Evolutionary conservation across 2,113 vertebrate species (phyloP).

Genomic region (Riparia riparia): DNA sequence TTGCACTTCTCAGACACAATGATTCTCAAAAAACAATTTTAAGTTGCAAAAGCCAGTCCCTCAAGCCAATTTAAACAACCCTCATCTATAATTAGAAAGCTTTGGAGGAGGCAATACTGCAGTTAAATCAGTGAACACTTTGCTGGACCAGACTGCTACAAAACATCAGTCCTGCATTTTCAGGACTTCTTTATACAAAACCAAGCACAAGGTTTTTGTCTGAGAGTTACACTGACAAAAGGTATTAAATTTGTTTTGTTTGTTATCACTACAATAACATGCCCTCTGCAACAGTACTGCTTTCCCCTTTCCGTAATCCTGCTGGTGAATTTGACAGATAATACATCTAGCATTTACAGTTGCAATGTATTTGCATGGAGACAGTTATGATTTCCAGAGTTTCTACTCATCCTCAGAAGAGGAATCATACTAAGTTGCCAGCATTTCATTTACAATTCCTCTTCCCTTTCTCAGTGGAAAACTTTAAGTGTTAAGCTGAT

Average conservation of each 20-base stretch:
- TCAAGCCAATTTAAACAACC: neutral
- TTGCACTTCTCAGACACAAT: neutral
- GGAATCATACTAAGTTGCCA: neutral
- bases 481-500: neutral
- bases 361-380: neutral
- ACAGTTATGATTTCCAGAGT: neutral
- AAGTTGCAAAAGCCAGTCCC: neutral
- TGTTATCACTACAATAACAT: neutral
- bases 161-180: neutral
- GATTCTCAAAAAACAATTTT: neutral
- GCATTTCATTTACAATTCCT: neutral
- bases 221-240: neutral
- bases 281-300: neutral
- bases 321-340: neutral
- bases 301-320: neutral
- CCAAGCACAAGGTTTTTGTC: neutral
- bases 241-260: neutral
- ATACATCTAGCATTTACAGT: neutral
- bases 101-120: neutral
- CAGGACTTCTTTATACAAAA: neutral
- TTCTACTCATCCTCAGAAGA: neutral
- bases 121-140: neutral
- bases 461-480: neutral
- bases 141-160: neutral
- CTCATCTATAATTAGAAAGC: rapidly evolving